Percentiles rank a stretch among this genome's conserved stretches.
phyloP scores from a whole-genome alignment of 2,113 vertebrate genomes.

The Mobula hypostoma region DNA sequence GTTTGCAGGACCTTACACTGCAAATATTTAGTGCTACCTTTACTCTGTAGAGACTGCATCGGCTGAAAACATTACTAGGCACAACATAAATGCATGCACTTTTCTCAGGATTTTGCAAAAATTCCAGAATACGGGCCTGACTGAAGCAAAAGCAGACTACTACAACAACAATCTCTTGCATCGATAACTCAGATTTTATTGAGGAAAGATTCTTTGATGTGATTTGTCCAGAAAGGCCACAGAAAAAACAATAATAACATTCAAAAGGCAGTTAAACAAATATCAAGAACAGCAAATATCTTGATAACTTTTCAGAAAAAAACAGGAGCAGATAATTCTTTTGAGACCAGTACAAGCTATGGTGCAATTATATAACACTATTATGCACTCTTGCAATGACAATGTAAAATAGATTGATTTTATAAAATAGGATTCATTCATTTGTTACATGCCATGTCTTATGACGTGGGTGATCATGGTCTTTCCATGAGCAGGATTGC shows the following conservation, averaged over 20 bases:
- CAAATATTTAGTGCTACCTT: too few relatives aligned
- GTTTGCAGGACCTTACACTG: too few relatives aligned
- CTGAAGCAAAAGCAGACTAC: neutral
- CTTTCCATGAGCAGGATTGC: too few relatives aligned
- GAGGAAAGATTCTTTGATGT: neutral
- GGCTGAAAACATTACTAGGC: neutral
- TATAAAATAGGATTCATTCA: neutral
- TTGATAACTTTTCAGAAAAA: neutral
- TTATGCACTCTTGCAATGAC: neutral
- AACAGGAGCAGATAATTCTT: neutral
- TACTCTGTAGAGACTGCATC: too few relatives aligned
- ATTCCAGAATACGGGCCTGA: neutral
- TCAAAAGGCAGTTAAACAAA: neutral
- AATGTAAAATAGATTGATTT: neutral
- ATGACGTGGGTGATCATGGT: too few relatives aligned
- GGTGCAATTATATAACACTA: neutral
- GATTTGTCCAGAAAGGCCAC: neutral
- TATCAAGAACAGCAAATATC: neutral
- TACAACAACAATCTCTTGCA: neutral
- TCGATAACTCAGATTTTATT: neutral
- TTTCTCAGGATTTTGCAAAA: neutral
- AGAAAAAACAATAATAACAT: neutral
- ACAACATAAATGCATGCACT: neutral
- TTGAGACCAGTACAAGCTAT: neutral
- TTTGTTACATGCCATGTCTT: too few relatives aligned